phyloP scores from a whole-genome alignment of 2,113 vertebrate genomes.

The Choloepus hoffmanni region DNA sequence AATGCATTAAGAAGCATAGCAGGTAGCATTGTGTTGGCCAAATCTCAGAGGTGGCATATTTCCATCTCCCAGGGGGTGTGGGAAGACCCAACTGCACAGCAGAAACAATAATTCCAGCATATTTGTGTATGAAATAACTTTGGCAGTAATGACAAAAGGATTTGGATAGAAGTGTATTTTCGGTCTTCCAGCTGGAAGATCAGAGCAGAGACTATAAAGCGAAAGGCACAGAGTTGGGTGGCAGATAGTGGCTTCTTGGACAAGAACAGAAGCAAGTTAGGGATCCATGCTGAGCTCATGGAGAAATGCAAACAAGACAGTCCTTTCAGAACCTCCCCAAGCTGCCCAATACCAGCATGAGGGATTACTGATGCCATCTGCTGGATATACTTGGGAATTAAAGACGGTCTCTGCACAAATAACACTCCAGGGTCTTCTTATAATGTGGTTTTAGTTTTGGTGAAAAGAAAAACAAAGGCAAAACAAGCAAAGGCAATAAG shows the following conservation, averaged over 20 bases:
- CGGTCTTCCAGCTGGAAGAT: slow-evolving; percentile 81
- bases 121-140: slow-evolving; percentile 74
- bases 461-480: background rate
- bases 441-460: background rate
- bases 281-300: slow-evolving; percentile 67
- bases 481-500: background rate
- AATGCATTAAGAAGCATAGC: background rate
- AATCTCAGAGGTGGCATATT: slow-evolving; percentile 13
- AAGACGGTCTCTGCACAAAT: background rate
- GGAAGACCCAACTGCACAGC: slow-evolving; percentile 54
- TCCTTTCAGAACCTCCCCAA: slow-evolving; percentile 41
- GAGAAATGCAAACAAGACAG: slow-evolving; percentile 72
- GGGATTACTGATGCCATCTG: slow-evolving; percentile 77
- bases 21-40: background rate
- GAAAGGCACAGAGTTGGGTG: slow-evolving; percentile 47
- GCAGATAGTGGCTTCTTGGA: slow-evolving; percentile 76
- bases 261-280: slow-evolving; percentile 64
- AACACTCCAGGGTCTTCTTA: background rate
- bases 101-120: slow-evolving; percentile 72
- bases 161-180: slow-evolving; percentile 64
- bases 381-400: slow-evolving; percentile 60
- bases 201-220: slow-evolving; percentile 73
- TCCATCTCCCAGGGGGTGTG: slow-evolving; percentile 26
- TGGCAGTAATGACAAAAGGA: slow-evolving; percentile 56
- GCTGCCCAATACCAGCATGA: background rate